A percentile compares a stretch with the other conserved stretches of the same genome.
Evolutionary conservation across 2,113 vertebrate genomes (phyloP).

Genomic region (Equus przewalskii): DNA sequence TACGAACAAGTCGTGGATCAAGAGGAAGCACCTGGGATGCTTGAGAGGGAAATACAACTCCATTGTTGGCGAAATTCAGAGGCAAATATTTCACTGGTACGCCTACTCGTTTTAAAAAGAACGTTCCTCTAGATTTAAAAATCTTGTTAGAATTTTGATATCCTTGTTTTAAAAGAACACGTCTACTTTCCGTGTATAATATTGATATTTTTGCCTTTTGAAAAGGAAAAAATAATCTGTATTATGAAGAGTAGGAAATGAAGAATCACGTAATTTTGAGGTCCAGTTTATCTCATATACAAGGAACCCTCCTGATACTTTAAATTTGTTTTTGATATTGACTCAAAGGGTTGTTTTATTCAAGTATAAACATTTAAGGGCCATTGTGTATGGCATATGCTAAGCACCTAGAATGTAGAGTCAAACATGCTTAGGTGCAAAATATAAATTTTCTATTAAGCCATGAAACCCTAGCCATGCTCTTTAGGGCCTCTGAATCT

Average conservation of each 20-base stretch:
- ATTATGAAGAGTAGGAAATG: background rate
- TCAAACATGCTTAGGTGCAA: background rate
- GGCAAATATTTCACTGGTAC: background rate
- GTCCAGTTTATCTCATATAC: background rate
- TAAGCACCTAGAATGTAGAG: background rate
- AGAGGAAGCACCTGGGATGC: background rate
- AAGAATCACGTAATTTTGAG: background rate
- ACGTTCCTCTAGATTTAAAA: background rate
- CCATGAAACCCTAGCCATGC: background rate
- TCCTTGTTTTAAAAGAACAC: background rate
- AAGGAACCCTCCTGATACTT: background rate
- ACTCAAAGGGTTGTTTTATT: background rate
- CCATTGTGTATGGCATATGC: background rate
- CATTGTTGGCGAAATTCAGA: background rate
- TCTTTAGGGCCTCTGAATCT: background rate
- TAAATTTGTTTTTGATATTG: background rate
- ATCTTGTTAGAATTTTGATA: background rate
- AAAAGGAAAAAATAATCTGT: background rate
- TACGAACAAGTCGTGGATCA: background rate
- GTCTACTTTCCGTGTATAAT: background rate
- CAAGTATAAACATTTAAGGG: background rate
- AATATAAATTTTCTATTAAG: background rate
- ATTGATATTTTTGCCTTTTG: background rate
- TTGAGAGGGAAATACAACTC: background rate
- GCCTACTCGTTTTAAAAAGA: background rate